Conservation (phyloP, 1,140 invertebrate species). For the Calliopsis andreniformis region DNA sequence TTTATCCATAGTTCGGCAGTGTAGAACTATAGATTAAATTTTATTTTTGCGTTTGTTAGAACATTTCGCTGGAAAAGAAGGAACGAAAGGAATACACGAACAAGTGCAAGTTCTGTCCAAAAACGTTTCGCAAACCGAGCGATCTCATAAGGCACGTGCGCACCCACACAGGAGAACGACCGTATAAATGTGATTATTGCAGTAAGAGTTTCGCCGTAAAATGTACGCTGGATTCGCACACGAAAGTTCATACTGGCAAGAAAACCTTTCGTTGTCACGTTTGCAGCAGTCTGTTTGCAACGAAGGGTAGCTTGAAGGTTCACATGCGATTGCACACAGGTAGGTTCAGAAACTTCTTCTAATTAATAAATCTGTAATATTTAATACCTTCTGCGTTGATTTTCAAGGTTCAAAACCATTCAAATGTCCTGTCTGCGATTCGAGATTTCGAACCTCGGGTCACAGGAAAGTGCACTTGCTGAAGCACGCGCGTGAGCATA, state of each 20-base stretch:
- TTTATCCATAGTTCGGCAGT: too few species aligned
- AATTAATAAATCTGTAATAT: background rate
- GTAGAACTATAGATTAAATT: too few species aligned
- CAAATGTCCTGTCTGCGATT: conserved; percentile 84
- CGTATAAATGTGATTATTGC: conserved; percentile 85
- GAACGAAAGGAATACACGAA: conserved; percentile 76
- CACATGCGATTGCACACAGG: conserved; percentile 87
- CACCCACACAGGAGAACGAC: conserved; percentile 87
- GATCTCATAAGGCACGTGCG: conserved; percentile 82
- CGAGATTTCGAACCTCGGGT: conserved; percentile 86
- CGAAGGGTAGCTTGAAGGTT: conserved; percentile 86
- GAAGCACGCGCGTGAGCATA: conserved; percentile 81
- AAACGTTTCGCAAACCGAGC: conserved; percentile 82
- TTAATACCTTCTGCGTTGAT: too few species aligned
- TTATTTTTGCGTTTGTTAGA: conserved; percentile 18
- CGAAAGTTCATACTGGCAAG: conserved; percentile 83
- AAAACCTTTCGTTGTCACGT: conserved; percentile 84
- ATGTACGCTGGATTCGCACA: conserved; percentile 85
- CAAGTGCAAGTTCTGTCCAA: conserved; percentile 83
- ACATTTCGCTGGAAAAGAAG: conserved; percentile 31
- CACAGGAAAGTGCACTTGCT: conserved; percentile 85
- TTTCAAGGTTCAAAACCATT: conserved; percentile 85
- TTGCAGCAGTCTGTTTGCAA: conserved; percentile 83
- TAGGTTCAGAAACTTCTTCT: conserved; percentile 61
- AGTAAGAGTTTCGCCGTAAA: conserved; percentile 86